Evolutionary conservation across 2,113 vertebrate genomes (phyloP), one percentile per base, ranked within the genome.

Genomic region (Oxygymnocypris stewartii): DNA sequence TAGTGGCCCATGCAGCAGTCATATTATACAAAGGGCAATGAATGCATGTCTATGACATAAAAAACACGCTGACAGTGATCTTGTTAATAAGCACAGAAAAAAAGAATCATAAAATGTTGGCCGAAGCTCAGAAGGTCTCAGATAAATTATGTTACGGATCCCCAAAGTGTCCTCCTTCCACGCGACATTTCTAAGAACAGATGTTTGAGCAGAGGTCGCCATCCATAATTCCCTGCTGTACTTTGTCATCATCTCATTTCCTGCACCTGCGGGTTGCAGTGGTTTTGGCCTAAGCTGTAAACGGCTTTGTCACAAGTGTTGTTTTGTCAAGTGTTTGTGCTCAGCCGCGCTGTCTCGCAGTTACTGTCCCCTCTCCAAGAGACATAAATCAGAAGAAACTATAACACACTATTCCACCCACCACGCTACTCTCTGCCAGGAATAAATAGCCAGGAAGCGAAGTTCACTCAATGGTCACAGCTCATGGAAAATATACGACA

Each of bases 191-290:
- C n/a, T 54, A 37, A 71, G 71, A 83, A 71, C 28, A 44, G 40
- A 83, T 71, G 44, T 31, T 71, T 69, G 44, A 13, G 28, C 63
- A 37, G 81, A 71, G 63, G 65, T 83, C 63, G 11, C 65, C 44
- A 71, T 83, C 35, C 65, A 83, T 71, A 83, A 83, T 23, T 54
- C 65, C 65, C 25, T 49, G 81, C 65, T 71, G 65, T 54, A 83
- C 9, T 88, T 79, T 80, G 81, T 90, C 88, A 84, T 81, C 63
- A 74, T 82, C 82, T 87, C 80, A 86, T 87, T 85, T 88, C 74
- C 83, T 47, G 69, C 57, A 88, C 79, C 89, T 88, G 85, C 75
- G 47, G 84, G 83, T 81, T 65, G 42, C 25, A 74, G 63, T 40
- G 69, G 51, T 51, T 86, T 61, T 42, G 16, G 51, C n/a, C 18